Evolutionary conservation across 2,113 vertebrate genomes (phyloP).

Genomic region (Mesocricetus auratus): DNA sequence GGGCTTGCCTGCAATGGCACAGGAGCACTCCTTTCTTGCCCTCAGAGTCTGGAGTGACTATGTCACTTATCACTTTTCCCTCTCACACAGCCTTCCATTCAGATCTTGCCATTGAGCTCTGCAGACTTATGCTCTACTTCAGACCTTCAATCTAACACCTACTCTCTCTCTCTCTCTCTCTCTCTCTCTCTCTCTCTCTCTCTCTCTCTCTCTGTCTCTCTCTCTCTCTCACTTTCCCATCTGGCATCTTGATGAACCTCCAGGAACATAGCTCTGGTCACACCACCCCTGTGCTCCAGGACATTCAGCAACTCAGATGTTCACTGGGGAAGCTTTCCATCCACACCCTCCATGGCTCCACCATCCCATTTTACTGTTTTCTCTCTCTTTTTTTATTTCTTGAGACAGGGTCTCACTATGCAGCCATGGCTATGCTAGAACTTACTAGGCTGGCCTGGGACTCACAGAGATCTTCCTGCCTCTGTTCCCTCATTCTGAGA

Average conservation of each 20-base stretch:
- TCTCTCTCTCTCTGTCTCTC: too few species aligned
- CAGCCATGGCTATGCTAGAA: background rate
- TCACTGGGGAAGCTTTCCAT: background rate
- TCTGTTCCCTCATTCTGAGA: background rate
- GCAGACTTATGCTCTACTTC: background rate
- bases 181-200: too few species aligned
- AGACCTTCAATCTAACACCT: background rate
- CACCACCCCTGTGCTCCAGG: background rate
- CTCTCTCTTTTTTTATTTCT: background rate
- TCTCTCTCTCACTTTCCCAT: too few species aligned
- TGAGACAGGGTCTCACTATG: background rate
- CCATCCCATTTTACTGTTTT: background rate
- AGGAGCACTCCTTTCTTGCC: background rate
- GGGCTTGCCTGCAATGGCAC: too few species aligned
- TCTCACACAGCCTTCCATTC: background rate
- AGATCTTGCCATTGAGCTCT: background rate
- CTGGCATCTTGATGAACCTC: background rate
- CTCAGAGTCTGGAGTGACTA: background rate
- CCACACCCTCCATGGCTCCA: background rate
- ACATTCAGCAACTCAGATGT: background rate
- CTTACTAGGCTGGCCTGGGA: background rate
- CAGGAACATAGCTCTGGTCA: background rate
- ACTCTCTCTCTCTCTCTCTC: too few species aligned
- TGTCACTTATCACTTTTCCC: too few species aligned
- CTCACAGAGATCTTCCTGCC: background rate